Base-by-base conservation (phyloP, 35 echinoderm and acorn worm genomes). In the Chiridota heheva region DNA sequence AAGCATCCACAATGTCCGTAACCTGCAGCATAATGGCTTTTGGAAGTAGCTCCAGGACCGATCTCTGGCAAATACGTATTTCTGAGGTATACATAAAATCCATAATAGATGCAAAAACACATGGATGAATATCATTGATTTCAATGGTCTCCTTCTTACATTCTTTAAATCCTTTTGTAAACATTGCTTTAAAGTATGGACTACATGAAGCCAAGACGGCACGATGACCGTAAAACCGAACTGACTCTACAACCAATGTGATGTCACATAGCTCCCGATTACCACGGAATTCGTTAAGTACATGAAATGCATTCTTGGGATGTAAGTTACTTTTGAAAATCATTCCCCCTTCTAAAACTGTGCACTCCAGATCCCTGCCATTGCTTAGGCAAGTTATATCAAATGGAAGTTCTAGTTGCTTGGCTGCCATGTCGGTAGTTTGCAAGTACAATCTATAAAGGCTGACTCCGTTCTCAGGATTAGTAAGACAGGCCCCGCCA, bases 181-280 rank as follows among this genome's bases (percentile, higher is more conserved):
- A 91, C 93, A 96, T 96, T 2, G 87, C 93, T 63, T 86, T 90
- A 51, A 96, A 96, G 56, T 96, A 96, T 13, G 84, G 93, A 73
- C 93, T 96, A 46, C 82, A 91, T 20, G 93, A 90, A 16, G 88
- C 93, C 25, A 96, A 65, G 40, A 96, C 93, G 3, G 84, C 88
- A 63, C 89, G 82, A 61, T 96, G 93, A 7, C 83, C 93, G 20
- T 88, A 53, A 47, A 96, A 96, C 64, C 91, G 83, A 5, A 90
- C 79, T 25, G 85, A 83, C 34, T 91, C 93, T 16, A 96, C 93
- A 0, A 83, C 73, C 2, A 96, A 75, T 24, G 80, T 87, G n/a
- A 96, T 73, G 58, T 96, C 93, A 57, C 93, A 96, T 42, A 96
- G 60, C 37, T 87, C 84, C 4, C 77, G 69, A 2, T 77, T 87